Base-by-base conservation (phyloP, 1,140 invertebrate genomes). In the Drosophila lowei region DNA sequence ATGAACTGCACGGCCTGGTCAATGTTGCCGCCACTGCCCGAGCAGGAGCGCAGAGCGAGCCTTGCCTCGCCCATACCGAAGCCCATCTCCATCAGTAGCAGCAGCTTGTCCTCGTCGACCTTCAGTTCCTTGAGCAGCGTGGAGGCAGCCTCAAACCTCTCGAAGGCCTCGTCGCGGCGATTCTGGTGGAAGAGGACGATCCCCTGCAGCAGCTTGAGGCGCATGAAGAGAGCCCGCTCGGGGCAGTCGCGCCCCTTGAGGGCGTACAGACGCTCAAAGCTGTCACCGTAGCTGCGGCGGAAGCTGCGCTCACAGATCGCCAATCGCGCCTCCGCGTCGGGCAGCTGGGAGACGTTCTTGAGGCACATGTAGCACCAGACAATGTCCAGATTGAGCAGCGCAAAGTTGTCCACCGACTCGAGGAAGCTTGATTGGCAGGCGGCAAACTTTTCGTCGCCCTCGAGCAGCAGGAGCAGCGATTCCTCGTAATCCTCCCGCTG, bases 321-420 rank as follows among this genome's bases (percentile, higher is more conserved):
- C 34, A 97, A 91, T 38, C 96, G 92, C 6, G 92, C 79, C 42
- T 95, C 94, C 2, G 95, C 96, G 90, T 96, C 95, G 13, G 95
- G 95, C 43, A 96, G 90, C 60, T 95, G 93, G 15, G 93, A 92
- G 16, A 96, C 92, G 89, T 94, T 95, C 79, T 90, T 91, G 0
- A 97, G 92, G 81, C 94, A 94, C 28, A 97, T 92, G 92, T 97
- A 97, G 91, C 96, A 96, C 96, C 96, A 97, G 4, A 95, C 95
- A 70, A 97, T 95, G 90, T 97, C 96, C 73, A 97, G 91, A 91
- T 96, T 95, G 5, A 97, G 91, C 2, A 97, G 91, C 0, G 95
- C 96, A 92, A 95, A 96, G 88, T 97, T 97, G 90, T 97, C 96
- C n/a, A 96, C 95, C 1, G 92, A 90, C 60, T 94, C 92, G 11